Conservation (phyloP, 1,140 invertebrate species). For the Physella acuta region DNA sequence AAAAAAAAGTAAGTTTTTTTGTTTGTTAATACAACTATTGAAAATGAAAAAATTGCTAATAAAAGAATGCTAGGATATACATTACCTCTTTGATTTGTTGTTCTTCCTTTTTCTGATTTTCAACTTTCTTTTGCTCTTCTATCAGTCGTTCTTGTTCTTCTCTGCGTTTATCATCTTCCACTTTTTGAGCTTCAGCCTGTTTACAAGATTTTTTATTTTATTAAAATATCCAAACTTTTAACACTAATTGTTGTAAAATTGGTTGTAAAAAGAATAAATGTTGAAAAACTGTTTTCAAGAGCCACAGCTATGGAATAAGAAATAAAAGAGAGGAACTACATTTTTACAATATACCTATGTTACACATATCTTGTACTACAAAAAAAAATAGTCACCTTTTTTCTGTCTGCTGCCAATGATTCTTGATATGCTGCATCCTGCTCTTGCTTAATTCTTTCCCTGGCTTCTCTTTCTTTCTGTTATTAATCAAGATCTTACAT, state of each 20-base stretch:
- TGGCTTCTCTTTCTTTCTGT: conserved; percentile 76
- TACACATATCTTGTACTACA: conserved; percentile 14
- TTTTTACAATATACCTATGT: too few relatives aligned
- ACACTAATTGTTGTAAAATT: too few relatives aligned
- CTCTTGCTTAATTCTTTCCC: conserved; percentile 86
- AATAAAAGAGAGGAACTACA: too few relatives aligned
- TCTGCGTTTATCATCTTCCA: conserved; percentile 29
- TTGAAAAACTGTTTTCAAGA: too few relatives aligned
- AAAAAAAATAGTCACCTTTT: conserved; percentile 44
- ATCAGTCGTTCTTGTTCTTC: conserved; percentile 31
- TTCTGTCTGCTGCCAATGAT: conserved; percentile 86
- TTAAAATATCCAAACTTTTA: too few relatives aligned
- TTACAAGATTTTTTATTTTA: too few relatives aligned
- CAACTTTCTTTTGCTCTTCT: conserved; percentile 34
- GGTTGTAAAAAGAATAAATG: too few relatives aligned
- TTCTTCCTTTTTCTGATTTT: conserved; percentile 42
- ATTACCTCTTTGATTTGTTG: conserved; percentile 48
- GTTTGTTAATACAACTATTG: too few relatives aligned
- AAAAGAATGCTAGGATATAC: too few relatives aligned
- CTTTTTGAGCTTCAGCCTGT: conserved; percentile 39
- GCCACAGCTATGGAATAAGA: too few relatives aligned
- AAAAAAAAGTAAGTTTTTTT: too few relatives aligned
- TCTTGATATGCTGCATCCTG: conserved; percentile 91
- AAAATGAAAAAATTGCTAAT: too few relatives aligned
- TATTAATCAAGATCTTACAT: conserved; percentile 12